These are phyloP conservation scores for Mormyrus hasselquistii DNA, from an alignment of 2,797 vertebrate species.

Conservation along the genomic window DNA sequence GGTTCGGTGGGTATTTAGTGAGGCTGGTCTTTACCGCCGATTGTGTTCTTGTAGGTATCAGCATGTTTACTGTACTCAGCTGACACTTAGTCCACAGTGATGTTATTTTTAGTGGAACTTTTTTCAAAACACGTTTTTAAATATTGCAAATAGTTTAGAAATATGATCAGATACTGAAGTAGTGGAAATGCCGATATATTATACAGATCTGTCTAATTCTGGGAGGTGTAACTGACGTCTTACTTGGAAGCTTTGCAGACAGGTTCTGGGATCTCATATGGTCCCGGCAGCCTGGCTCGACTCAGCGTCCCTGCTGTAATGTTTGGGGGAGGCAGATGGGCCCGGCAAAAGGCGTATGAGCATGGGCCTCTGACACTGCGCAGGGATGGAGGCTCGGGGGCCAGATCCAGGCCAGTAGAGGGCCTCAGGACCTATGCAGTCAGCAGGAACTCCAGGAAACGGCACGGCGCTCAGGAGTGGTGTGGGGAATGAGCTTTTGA, in stretches of 20 bases:
- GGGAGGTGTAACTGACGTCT: background rate
- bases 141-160: background rate
- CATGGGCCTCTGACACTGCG: background rate
- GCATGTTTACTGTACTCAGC: background rate
- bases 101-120: background rate
- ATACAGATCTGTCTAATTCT: background rate
- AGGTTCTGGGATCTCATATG: background rate
- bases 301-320: background rate
- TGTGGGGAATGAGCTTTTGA: background rate
- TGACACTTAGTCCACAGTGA: background rate
- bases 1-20: background rate
- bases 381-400: background rate
- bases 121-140: background rate
- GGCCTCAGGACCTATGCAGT: background rate
- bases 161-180: background rate
- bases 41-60: background rate
- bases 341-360: background rate
- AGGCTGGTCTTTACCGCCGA: background rate
- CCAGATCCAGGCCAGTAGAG: background rate
- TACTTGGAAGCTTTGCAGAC: background rate
- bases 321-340: constrained; percentile 17
- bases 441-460: background rate
- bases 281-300: background rate
- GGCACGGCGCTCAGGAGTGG: background rate
- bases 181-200: background rate